Base-by-base conservation (phyloP, 1,140 invertebrate species). In the Stegodyphus mimosarum region DNA sequence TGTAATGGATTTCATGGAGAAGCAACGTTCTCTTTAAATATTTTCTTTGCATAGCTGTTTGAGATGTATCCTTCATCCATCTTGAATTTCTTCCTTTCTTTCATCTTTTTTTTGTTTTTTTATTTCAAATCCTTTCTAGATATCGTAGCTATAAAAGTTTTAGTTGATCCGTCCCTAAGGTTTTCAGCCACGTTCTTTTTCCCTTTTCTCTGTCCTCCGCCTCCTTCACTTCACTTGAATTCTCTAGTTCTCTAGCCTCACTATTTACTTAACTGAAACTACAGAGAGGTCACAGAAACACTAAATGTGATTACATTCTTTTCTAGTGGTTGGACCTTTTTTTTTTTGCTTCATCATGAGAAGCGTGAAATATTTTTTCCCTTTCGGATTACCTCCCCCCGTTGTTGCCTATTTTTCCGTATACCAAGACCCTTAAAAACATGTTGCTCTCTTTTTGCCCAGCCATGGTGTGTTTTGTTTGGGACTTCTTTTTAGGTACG, bases 241-340 rank as follows among this genome's bases (percentile, higher is more conserved):
- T 79, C 64, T n/a, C 13, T 74, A 55, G 80, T 66, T 83, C 71
- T 74, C 71, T 74, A 64, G 55, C 63, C 53, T 70, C 66, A 75
- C 73, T 84, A 84, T 84, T 84, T 84, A 84, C 73, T 84, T 84
- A 84, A 84, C 71, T 84, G 81, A 51, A 84, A 70, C 63, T 69
- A 69, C 33, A 49, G 66, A 69, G 81, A 71, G 80, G 71, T 83
- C 80, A 83, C 50, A 66, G 50, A 52, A 83, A 83, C 80, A 83
- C 80, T 84, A 84, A 84, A 84, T 84, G 81, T 84, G 72, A 76
- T 75, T 84, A 84, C 81, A 84, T 84, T 84, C 81, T 84, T 75
- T 48, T 75, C n/a, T 73, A 73, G 81, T 50, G 53, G 73, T 74
- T 66, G 50, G 10, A 15, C 15, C 15, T 66, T 52, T 66, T 66